Percentiles rank a stretch among this genome's conserved stretches.
phyloP scores from a whole-genome alignment of 2,113 vertebrate species.

The Eudorcas thomsonii region DNA sequence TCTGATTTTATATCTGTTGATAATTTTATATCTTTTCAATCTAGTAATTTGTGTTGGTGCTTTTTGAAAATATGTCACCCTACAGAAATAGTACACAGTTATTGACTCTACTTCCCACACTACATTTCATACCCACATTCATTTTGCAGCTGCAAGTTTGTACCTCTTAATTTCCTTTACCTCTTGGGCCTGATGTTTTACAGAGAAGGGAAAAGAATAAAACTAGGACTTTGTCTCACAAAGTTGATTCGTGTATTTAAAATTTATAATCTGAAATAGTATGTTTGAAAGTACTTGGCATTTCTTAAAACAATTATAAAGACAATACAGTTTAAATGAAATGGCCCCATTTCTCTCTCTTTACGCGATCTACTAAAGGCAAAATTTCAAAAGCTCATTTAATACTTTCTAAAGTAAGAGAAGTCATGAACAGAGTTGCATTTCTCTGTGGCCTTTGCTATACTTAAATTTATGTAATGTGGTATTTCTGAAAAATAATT shows the following conservation, averaged over 20 bases:
- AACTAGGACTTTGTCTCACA: not conserved
- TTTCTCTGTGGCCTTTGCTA: not conserved
- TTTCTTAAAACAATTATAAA: not conserved
- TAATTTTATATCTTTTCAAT: not conserved
- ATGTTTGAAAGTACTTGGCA: not conserved
- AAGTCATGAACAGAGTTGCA: not conserved
- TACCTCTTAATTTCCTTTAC: not conserved
- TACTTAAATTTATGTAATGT: not conserved
- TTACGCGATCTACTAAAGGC: not conserved
- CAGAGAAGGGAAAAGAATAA: not conserved
- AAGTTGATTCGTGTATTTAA: not conserved
- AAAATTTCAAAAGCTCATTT: not conserved
- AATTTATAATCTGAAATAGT: not conserved
- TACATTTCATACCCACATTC: not conserved
- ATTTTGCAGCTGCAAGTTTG: not conserved
- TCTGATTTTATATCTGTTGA: not conserved
- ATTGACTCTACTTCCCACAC: not conserved
- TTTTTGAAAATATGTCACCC: not conserved
- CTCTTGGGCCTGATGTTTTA: not conserved
- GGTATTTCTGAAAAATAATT: not conserved
- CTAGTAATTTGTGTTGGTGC: not conserved
- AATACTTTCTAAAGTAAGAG: not conserved
- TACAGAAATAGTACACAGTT: not conserved
- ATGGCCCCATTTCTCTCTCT: not conserved
- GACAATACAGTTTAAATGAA: not conserved